phyloP scores from a whole-genome alignment of 2,113 vertebrate genomes.

The Numida meleagris region DNA sequence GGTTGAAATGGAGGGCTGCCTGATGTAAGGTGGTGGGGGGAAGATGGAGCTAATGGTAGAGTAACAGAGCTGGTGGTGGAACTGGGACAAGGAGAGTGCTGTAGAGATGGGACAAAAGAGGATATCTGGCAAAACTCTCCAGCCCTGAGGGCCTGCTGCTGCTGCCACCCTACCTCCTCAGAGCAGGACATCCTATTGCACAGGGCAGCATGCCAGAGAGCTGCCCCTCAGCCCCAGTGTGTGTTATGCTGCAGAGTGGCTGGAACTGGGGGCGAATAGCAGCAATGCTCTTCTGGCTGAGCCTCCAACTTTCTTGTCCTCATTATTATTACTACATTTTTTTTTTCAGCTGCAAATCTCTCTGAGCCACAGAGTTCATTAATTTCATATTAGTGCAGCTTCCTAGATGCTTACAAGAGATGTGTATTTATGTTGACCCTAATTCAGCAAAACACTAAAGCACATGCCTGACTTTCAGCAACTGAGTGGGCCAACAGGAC shows the following conservation, averaged over 20 bases:
- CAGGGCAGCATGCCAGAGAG: background rate
- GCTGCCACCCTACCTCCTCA: background rate
- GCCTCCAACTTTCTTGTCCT: background rate
- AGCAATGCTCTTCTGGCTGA: background rate
- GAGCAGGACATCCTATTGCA: background rate
- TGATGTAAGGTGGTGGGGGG: background rate
- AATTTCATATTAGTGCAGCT: background rate
- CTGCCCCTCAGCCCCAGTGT: background rate
- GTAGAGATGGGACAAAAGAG: background rate
- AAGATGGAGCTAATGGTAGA: background rate
- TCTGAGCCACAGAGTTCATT: background rate
- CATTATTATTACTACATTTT: background rate
- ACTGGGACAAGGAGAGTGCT: background rate
- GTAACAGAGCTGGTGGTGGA: background rate
- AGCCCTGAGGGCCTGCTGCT: background rate
- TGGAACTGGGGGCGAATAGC: background rate
- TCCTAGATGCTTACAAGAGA: background rate
- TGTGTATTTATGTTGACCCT: background rate
- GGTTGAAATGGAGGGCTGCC: background rate
- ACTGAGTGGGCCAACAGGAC: background rate
- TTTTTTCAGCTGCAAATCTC: background rate
- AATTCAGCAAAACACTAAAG: background rate
- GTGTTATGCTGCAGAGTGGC: fast-evolving
- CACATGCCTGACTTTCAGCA: background rate
- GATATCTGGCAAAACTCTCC: background rate